phyloP scores from a whole-genome alignment of 2,797 vertebrate genomes.

The Pipistrellus pipistrellus region DNA sequence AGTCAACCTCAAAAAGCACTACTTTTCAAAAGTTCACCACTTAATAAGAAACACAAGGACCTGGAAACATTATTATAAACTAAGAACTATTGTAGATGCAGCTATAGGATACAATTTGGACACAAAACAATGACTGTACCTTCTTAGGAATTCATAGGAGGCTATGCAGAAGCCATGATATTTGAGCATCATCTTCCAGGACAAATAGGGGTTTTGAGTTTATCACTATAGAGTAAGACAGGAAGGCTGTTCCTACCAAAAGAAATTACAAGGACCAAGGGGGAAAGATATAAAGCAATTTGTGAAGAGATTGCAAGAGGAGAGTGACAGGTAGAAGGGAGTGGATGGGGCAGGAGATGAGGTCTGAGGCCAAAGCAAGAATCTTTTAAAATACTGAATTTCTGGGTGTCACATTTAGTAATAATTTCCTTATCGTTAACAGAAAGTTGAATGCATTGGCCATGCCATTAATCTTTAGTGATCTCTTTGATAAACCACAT shows the following conservation, averaged over 20 bases:
- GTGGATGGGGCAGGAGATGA: background rate
- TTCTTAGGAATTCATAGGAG: background rate
- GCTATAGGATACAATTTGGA: background rate
- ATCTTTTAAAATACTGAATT: background rate
- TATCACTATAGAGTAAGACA: background rate
- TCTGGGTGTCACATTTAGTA: background rate
- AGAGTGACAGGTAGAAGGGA: background rate
- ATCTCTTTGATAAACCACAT: slow-evolving; percentile 11
- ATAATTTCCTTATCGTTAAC: slow-evolving; percentile 12
- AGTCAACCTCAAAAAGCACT: background rate
- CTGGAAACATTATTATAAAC: too few species aligned
- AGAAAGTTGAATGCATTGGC: slow-evolving; percentile 44
- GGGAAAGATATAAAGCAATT: background rate
- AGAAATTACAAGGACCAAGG: background rate
- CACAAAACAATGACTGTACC: background rate
- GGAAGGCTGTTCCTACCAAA: background rate
- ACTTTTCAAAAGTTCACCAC: background rate
- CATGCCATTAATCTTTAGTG: background rate
- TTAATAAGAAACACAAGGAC: background rate
- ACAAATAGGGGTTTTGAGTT: background rate
- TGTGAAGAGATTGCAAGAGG: background rate
- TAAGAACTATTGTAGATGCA: background rate
- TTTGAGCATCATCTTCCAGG: background rate
- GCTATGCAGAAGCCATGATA: background rate
- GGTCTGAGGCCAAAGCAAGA: background rate